These are phyloP conservation scores for Andrena trimmerana DNA, from an alignment of 2,888 invertebrate species.

Conservation along the genomic window DNA sequence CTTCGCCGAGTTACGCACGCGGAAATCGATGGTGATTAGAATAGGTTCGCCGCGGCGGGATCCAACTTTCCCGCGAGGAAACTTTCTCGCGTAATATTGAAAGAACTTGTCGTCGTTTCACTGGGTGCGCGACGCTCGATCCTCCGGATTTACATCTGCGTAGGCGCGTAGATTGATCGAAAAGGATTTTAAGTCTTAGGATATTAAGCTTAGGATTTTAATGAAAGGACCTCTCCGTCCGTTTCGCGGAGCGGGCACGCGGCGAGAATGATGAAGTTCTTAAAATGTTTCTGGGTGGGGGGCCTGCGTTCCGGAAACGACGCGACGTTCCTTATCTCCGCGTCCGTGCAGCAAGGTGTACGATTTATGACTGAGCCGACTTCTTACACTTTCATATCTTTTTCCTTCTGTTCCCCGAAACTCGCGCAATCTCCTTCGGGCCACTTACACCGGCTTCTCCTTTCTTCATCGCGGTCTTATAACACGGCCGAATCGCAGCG, in stretches of 20 bases:
- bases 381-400: conserved; percentile 70
- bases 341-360: conserved; percentile 79
- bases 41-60: conserved; percentile 32
- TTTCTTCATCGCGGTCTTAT: conserved; percentile 19
- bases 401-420: conserved; percentile 55
- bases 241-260: conserved; percentile 5
- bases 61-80: background rate
- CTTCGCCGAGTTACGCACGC: conserved; percentile 37
- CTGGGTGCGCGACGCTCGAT: background rate
- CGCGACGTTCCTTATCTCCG: conserved; percentile 75
- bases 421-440: conserved; percentile 53
- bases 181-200: background rate
- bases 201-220: conserved; percentile 7
- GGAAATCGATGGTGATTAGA: conserved; percentile 63
- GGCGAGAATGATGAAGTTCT: conserved; percentile 60
- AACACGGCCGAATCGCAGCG: background rate
- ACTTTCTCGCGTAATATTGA: conserved; percentile 6
- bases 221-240: conserved; percentile 44
- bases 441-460: conserved; percentile 17
- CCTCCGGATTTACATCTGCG: too few relatives aligned
- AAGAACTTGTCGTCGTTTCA: background rate
- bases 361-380: conserved; percentile 81
- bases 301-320: conserved; percentile 74
- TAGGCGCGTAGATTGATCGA: background rate
- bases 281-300: conserved; percentile 58